Base-by-base conservation (phyloP, 2,113 vertebrate species). In the Cynoglossus semilaevis region DNA sequence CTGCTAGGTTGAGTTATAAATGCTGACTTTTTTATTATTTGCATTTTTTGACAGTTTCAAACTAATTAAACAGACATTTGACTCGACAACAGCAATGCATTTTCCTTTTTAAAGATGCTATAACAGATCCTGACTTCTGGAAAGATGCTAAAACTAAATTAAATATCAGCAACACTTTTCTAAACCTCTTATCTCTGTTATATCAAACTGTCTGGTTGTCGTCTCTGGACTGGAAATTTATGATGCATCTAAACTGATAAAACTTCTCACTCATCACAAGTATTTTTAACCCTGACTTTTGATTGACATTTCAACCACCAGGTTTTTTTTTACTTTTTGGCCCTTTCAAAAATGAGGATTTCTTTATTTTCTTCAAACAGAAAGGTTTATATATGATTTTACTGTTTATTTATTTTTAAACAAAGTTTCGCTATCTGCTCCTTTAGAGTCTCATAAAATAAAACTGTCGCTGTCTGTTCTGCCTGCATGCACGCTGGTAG, bases 1-100 rank as follows among this genome's bases (percentile, higher is more conserved):
- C 22, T 29, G 22, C 22, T 4, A 29, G 48, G 72, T n/a, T 56
- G 61, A 58, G 50, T 50, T 4, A 1, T 66, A 66, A 58, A 22
- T 16, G 50, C 34, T 22, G 49, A 15, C 37, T 68, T 65, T 0
- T 7, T 29, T 58, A 74, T 29, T n/a, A 17, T 18, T 3, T 47
- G 10, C 11, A 44, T 38, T 29, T 6, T 40, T 6, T 29, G 19
- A 35, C 14, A 38, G 40, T 49, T 40, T 38, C 22, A 40, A 10
- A 36, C 36, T 18, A 35, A 37, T 51, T 41, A 5, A 12, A 14
- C 42, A 7, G 46, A 37, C 48, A 9, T 3, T 15, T 12, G 35
- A 14, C 16, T 9, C 5, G 15, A 19, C 51, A 18, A 35, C 22
- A 16, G 5, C 64, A 41, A 5, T 42, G 22, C 7, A 37, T 41